Percentiles rank a stretch among this genome's conserved stretches.
Evolutionary conservation across 2,113 vertebrate genomes (phyloP).

Genomic region (Scomber colias): DNA sequence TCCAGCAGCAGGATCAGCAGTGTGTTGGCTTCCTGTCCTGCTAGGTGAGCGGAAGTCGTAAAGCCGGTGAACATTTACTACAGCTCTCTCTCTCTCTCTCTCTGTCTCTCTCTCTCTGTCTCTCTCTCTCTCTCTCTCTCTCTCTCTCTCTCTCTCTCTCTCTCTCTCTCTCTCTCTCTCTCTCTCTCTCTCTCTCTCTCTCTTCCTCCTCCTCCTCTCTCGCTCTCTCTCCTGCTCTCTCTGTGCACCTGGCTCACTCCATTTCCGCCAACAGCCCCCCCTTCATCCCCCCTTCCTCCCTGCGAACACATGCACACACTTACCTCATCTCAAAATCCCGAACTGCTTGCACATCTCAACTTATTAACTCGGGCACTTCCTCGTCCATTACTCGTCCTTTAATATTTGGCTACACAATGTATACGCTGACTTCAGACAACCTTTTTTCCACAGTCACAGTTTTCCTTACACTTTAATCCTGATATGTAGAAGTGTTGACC

Average conservation of each 20-base stretch:
- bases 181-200: too few species aligned
- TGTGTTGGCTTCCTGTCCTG: slow-evolving; percentile 74
- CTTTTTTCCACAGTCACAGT: neutral
- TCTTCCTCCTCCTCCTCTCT: too few species aligned
- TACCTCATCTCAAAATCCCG: slow-evolving; percentile 34
- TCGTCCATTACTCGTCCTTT: neutral
- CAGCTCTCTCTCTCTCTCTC: slow-evolving; percentile 47
- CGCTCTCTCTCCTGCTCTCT: slow-evolving; percentile 3
- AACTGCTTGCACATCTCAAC: slow-evolving; percentile 25
- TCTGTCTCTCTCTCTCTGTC: too few species aligned
- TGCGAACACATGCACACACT: slow-evolving; percentile 42
- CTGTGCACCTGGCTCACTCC: slow-evolving; percentile 89
- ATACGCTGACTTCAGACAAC: neutral
- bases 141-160: too few species aligned
- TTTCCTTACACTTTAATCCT: neutral
- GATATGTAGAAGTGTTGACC: too few species aligned
- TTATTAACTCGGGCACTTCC: slow-evolving; percentile 32
- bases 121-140: too few species aligned
- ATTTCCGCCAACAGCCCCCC: slow-evolving; percentile 78
- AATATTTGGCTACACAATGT: neutral
- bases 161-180: too few species aligned
- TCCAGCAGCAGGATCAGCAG: slow-evolving; percentile 39
- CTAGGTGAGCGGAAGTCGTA: slow-evolving; percentile 92
- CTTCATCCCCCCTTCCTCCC: slow-evolving; percentile 59
- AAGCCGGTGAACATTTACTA: slow-evolving; percentile 92